Conservation (phyloP, 2,113 vertebrate genomes). For the Carassius gibelio region DNA sequence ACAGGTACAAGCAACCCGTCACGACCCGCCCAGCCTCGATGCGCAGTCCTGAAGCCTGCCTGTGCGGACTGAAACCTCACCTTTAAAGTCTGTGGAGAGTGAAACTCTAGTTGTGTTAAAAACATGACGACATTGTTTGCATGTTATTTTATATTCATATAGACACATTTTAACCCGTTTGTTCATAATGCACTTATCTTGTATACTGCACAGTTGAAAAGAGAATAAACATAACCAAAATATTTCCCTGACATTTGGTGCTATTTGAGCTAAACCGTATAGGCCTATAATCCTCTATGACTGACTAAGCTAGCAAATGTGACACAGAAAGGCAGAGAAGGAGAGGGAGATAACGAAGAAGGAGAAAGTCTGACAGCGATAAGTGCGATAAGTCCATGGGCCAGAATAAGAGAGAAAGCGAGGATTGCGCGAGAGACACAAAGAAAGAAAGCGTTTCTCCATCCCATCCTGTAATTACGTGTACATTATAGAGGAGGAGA, state of each 20-base stretch:
- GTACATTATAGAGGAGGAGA: conserved; percentile 70
- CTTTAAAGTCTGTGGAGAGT: conserved; percentile 17
- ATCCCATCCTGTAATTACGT: conserved; percentile 73
- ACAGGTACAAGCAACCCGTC: conserved; percentile 29
- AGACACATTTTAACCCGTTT: no score
- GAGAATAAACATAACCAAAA: background rate
- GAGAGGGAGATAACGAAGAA: background rate
- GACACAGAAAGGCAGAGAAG: background rate
- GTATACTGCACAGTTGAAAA: no score
- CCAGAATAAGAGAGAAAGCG: background rate
- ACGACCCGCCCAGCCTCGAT: conserved; percentile 8
- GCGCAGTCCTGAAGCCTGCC: background rate
- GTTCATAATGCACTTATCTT: no score
- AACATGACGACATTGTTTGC: background rate
- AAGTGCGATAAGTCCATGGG: background rate
- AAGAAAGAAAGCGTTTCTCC: conserved; percentile 31
- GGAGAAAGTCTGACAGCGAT: background rate
- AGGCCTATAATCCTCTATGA: background rate
- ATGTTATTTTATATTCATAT: background rate
- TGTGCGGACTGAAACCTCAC: conserved; percentile 6
- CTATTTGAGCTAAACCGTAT: background rate
- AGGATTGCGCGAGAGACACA: background rate
- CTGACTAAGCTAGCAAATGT: background rate
- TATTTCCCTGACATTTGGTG: background rate
- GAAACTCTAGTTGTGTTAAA: conserved; percentile 57